phyloP scores from a whole-genome alignment of 2,113 vertebrate genomes.

The Amia ocellicauda region DNA sequence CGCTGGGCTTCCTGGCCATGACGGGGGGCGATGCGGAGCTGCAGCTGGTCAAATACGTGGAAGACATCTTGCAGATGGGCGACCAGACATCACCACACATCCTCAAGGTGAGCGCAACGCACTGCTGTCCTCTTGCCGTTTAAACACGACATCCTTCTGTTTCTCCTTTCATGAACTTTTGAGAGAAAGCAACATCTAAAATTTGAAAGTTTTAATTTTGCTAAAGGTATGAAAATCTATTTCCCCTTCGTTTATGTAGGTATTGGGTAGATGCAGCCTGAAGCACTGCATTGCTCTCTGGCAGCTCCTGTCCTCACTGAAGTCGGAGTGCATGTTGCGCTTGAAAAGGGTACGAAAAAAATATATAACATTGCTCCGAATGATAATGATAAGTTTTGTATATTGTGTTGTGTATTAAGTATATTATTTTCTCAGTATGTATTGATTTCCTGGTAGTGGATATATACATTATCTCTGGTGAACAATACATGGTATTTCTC shows the following conservation, averaged over 20 bases:
- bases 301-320: slow-evolving; percentile 81
- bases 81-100: slow-evolving; percentile 71
- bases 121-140: background rate
- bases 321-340: slow-evolving; percentile 82
- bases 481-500: too few species aligned
- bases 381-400: too few species aligned
- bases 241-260: slow-evolving; percentile 50
- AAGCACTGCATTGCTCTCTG: slow-evolving; percentile 80
- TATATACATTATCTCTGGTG: too few species aligned
- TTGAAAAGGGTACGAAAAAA: slow-evolving; percentile 76
- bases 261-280: slow-evolving; percentile 69
- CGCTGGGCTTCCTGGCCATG: slow-evolving; percentile 83
- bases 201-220: too few species aligned
- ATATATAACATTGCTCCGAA: too few species aligned
- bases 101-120: slow-evolving; percentile 67
- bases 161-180: too few species aligned
- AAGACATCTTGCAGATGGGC: slow-evolving; percentile 78
- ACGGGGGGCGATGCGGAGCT: slow-evolving; percentile 70
- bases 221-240: background rate
- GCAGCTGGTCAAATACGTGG: slow-evolving; percentile 71
- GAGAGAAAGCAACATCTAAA: too few species aligned
- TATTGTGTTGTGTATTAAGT: too few species aligned
- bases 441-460: too few species aligned
- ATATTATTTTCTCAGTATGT: too few species aligned
- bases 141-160: too few species aligned